Percentiles rank a stretch among this genome's conserved stretches.
Evolutionary conservation across 2,888 invertebrate genomes (phyloP).

Genomic region (Scaptomyza polygonia): DNA sequence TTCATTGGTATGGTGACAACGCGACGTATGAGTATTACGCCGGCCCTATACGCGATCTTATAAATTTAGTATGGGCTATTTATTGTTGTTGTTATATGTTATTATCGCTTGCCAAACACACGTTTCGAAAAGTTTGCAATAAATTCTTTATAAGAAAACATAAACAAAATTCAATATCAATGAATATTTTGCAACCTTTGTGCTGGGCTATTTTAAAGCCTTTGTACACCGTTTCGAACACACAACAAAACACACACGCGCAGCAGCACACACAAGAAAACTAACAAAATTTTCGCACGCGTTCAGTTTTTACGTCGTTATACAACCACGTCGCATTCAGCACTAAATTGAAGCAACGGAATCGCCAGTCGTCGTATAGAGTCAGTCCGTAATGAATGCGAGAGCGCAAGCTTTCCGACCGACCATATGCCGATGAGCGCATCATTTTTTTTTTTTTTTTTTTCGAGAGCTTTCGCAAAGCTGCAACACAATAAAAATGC

Average conservation of each 20-base stretch:
- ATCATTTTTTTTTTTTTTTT: neutral
- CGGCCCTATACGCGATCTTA: constrained; percentile 32
- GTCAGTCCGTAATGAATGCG: constrained; percentile 10
- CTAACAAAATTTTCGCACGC: constrained; percentile 39
- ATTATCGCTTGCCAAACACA: constrained; percentile 41
- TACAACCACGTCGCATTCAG: constrained; percentile 82
- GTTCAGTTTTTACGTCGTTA: constrained; percentile 71
- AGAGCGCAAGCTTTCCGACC: constrained; percentile 45
- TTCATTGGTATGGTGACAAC: constrained; percentile 45
- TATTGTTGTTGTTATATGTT: constrained; percentile 6
- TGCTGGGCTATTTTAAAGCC: constrained; percentile 18
- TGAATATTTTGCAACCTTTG: constrained; percentile 44
- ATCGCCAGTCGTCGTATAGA: constrained; percentile 10
- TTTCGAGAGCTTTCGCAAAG: constrained; percentile 57
- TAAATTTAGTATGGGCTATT: constrained; percentile 7
- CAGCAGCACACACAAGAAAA: constrained; percentile 25
- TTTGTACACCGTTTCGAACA: constrained; percentile 46
- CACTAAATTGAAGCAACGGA: constrained; percentile 63
- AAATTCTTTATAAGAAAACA: constrained; percentile 9
- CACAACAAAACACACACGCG: constrained; percentile 31
- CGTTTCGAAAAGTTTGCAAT: constrained; percentile 31
- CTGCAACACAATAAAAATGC: constrained; percentile 26
- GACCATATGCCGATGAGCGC: constrained; percentile 1
- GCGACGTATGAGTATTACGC: constrained; percentile 57
- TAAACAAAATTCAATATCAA: constrained; percentile 18